phyloP scores from a whole-genome alignment of 2,113 vertebrate species.

The Excalfactoria chinensis region DNA sequence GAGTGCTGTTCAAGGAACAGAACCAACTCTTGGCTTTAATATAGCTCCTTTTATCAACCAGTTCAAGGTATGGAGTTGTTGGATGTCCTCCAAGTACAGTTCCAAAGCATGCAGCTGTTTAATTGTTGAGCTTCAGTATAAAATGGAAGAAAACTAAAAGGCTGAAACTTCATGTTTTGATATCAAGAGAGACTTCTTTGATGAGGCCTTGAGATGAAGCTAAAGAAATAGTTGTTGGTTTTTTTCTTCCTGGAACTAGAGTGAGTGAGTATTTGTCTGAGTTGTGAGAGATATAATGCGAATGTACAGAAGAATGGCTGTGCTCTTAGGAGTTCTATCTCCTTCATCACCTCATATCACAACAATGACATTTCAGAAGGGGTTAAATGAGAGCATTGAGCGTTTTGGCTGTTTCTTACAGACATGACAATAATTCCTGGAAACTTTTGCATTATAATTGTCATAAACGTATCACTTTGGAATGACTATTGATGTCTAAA shows the following conservation, averaged over 20 bases:
- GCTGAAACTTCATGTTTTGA: background rate
- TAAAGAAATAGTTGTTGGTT: background rate
- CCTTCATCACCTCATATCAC: background rate
- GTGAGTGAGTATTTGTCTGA: background rate
- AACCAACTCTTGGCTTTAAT: slow-evolving; percentile 91
- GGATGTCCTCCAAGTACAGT: background rate
- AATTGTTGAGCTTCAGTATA: background rate
- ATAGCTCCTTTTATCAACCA: slow-evolving; percentile 98
- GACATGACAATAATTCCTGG: background rate
- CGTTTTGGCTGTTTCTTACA: background rate
- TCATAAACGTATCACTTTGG: background rate
- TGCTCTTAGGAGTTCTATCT: background rate
- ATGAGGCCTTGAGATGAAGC: background rate
- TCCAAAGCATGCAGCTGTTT: background rate
- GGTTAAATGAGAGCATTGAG: background rate
- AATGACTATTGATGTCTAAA: background rate
- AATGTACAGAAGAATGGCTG: background rate
- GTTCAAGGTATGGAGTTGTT: slow-evolving; percentile 85
- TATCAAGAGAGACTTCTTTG: background rate
- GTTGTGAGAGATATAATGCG: background rate
- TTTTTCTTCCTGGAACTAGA: background rate
- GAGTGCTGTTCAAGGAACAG: slow-evolving; percentile 91
- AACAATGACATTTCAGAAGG: background rate
- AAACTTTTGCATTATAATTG: background rate
- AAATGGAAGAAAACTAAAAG: background rate